phyloP scores from a whole-genome alignment of 2,797 vertebrate genomes.

The Pteronotus mesoamericanus region DNA sequence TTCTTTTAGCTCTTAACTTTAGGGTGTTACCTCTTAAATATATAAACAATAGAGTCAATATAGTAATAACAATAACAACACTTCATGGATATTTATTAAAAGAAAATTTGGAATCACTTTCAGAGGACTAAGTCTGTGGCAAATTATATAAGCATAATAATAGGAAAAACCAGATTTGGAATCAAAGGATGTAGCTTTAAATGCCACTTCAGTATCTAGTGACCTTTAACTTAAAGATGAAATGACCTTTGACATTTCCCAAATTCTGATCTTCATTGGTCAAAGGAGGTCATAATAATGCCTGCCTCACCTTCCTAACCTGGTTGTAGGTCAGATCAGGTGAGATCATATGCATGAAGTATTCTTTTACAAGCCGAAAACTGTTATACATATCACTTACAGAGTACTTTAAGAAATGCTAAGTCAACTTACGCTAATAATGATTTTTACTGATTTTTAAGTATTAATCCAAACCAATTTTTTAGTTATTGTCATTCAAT shows the following conservation, averaged over 20 bases:
- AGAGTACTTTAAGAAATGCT: not conserved
- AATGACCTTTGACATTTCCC: not conserved
- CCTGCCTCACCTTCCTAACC: not conserved
- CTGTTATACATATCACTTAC: not conserved
- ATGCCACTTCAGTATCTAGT: not conserved
- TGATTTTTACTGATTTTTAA: conserved; percentile 18
- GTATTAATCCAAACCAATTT: conserved; percentile 23
- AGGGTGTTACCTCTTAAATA: not conserved
- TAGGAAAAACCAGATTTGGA: not conserved
- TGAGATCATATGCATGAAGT: not conserved
- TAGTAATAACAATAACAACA: not conserved
- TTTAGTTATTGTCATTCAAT: conserved; percentile 13
- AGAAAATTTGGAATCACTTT: conserved; percentile 27
- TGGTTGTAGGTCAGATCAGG: not conserved
- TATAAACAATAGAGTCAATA: not conserved
- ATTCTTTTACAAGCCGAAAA: not conserved
- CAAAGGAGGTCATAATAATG: not conserved
- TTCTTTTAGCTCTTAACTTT: not conserved
- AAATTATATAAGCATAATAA: not conserved
- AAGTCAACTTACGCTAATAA: not conserved
- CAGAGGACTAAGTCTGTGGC: not conserved
- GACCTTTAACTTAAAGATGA: not conserved
- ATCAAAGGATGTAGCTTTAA: not conserved
- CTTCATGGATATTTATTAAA: not conserved
- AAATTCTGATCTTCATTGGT: not conserved